These are phyloP conservation scores for Crepidodera aurea DNA, from an alignment of 2,888 invertebrate genomes.

Conservation along the genomic window DNA sequence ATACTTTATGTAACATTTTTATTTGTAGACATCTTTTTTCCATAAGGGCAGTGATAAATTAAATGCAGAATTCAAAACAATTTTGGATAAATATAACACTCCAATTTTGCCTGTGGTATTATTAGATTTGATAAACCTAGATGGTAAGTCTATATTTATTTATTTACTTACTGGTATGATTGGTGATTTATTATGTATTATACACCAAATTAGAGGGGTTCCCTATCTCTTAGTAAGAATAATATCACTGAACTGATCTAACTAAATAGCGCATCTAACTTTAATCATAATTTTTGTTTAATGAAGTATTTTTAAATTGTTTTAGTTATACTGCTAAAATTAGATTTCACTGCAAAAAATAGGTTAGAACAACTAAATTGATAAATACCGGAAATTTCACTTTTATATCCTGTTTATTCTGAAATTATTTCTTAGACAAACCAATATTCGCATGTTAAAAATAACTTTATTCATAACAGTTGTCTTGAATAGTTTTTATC, in stretches of 20 bases:
- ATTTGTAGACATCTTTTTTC: constrained; percentile 73
- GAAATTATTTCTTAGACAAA: constrained; percentile 13
- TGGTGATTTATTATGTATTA: too few species aligned
- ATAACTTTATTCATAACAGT: constrained; percentile 21
- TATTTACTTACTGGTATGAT: too few species aligned
- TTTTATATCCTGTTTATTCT: constrained; percentile 10
- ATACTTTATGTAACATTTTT: too few species aligned
- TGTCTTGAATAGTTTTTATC: neutral
- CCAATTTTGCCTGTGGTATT: constrained; percentile 88
- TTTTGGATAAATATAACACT: constrained; percentile 85
- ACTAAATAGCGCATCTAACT: too few species aligned
- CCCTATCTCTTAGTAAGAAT: too few species aligned
- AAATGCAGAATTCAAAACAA: constrained; percentile 87
- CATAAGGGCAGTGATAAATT: constrained; percentile 85
- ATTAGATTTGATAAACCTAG: constrained; percentile 79
- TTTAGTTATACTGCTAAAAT: neutral
- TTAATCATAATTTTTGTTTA: neutral
- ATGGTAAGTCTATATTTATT: constrained; percentile 50
- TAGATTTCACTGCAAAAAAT: constrained; percentile 8
- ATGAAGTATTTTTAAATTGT: neutral
- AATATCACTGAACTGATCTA: too few species aligned
- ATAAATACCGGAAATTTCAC: constrained; percentile 15
- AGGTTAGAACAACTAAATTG: constrained; percentile 18
- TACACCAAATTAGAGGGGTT: too few species aligned
- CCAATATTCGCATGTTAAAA: constrained; percentile 7